phyloP scores from a whole-genome alignment of 2,797 vertebrate genomes.

The Cyclopterus lumpus region DNA sequence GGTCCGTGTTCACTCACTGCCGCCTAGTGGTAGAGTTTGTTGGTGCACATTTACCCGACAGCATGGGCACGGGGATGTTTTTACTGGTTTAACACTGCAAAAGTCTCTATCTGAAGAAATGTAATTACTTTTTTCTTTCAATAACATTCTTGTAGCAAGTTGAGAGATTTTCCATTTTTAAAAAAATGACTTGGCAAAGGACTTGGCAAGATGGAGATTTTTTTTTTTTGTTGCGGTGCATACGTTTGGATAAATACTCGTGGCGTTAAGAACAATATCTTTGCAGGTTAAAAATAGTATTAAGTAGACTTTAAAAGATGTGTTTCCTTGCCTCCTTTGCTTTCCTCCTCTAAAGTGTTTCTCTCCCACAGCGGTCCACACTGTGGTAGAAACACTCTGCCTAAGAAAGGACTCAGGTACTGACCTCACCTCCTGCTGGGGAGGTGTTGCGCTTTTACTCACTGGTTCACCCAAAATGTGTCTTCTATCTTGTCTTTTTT shows the following conservation, averaged over 20 bases:
- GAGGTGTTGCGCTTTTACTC: conserved; percentile 49
- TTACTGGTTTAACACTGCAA: conserved; percentile 32
- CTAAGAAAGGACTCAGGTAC: conserved; percentile 99
- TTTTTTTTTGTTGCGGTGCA: conserved; percentile 14
- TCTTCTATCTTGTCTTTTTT: conserved; percentile 19
- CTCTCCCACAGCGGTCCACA: conserved; percentile 93
- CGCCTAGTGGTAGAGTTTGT: conserved; percentile 67
- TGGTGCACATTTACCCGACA: conserved; percentile 24
- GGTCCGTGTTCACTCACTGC: conserved; percentile 45
- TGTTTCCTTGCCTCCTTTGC: conserved; percentile 53
- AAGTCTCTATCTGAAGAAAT: conserved; percentile 20
- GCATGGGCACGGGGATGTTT: not conserved
- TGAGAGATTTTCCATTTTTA: not conserved
- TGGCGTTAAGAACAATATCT: not conserved
- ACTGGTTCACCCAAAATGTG: conserved; percentile 49
- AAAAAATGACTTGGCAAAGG: not conserved
- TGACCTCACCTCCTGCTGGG: conserved; percentile 62
- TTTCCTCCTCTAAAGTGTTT: conserved; percentile 75
- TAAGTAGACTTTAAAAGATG: conserved; percentile 20
- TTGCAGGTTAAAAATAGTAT: conserved; percentile 1
- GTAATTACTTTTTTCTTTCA: not conserved
- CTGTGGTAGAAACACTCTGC: conserved; percentile 99
- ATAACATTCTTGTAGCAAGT: not conserved
- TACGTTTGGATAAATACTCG: not conserved
- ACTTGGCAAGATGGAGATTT: not conserved